A percentile compares a stretch with the other conserved stretches of the same genome.
phyloP scores from a whole-genome alignment of 2,888 invertebrate species.

The Nemoura dubitans region DNA sequence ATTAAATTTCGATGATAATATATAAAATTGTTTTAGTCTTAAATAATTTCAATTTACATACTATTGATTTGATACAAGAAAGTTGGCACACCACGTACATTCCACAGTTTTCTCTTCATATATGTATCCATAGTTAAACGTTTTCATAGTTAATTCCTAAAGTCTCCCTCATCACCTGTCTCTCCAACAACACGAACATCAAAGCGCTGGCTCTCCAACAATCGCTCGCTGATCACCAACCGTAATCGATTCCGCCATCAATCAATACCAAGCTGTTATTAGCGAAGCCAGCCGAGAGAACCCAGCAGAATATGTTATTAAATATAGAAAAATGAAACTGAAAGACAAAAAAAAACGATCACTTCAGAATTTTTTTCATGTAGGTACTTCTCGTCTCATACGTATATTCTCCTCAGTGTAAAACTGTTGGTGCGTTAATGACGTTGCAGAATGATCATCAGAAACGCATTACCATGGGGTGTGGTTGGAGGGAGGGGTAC shows the following conservation, averaged over 20 bases:
- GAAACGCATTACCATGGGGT: slow-evolving; percentile 49
- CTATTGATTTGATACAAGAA: no score
- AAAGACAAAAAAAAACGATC: slow-evolving; percentile 14
- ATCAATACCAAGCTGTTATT: slow-evolving; percentile 25
- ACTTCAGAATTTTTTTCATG: slow-evolving; percentile 7
- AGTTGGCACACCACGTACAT: no score
- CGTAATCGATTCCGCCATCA: background rate
- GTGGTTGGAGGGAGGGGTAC: background rate
- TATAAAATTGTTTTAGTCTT: no score
- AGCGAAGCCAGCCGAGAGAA: background rate
- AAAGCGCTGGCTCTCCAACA: no score
- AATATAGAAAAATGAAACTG: slow-evolving; percentile 16
- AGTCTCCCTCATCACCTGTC: no score
- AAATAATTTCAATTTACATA: no score
- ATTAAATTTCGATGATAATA: no score
- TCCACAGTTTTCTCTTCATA: no score
- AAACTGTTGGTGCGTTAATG: slow-evolving; percentile 45
- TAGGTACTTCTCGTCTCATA: no score
- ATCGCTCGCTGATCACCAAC: background rate
- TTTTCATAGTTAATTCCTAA: no score
- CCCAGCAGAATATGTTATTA: background rate
- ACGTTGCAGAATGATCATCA: slow-evolving; percentile 47
- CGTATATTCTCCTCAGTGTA: background rate
- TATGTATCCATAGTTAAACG: no score
- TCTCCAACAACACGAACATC: no score